phyloP scores from a whole-genome alignment of 2,113 vertebrate species.

The Theristicus caerulescens region DNA sequence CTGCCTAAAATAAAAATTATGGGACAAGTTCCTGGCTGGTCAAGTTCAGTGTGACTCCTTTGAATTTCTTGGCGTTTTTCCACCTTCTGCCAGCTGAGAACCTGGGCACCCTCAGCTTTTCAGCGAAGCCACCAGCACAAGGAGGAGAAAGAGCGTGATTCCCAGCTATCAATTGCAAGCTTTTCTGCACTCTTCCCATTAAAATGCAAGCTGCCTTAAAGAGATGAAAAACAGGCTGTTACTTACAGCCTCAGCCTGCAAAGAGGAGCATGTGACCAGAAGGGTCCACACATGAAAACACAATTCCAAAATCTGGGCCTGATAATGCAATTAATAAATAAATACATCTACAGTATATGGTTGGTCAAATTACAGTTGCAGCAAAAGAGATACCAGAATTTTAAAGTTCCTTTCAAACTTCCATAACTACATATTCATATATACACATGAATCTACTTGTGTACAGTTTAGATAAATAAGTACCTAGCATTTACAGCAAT shows the following conservation, averaged over 20 bases:
- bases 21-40: neutral
- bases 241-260: neutral
- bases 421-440: neutral
- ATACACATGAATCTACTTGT: neutral
- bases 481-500: neutral
- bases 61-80: neutral
- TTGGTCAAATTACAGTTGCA: neutral
- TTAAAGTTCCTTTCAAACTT: neutral
- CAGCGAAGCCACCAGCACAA: neutral
- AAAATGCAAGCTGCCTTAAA: neutral
- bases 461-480: neutral
- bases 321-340: neutral
- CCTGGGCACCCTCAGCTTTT: neutral
- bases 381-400: neutral
- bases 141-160: neutral
- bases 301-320: neutral
- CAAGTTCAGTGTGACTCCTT: neutral
- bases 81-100: neutral
- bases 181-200: neutral
- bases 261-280: neutral
- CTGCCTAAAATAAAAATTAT: slow-evolving; percentile 29
- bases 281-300: neutral
- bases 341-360: neutral
- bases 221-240: neutral
- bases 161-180: neutral